A percentile compares a stretch with the other conserved stretches of the same genome.
Conservation (phyloP, 2,797 vertebrate species). For the Rhynchonycteris naso region DNA sequence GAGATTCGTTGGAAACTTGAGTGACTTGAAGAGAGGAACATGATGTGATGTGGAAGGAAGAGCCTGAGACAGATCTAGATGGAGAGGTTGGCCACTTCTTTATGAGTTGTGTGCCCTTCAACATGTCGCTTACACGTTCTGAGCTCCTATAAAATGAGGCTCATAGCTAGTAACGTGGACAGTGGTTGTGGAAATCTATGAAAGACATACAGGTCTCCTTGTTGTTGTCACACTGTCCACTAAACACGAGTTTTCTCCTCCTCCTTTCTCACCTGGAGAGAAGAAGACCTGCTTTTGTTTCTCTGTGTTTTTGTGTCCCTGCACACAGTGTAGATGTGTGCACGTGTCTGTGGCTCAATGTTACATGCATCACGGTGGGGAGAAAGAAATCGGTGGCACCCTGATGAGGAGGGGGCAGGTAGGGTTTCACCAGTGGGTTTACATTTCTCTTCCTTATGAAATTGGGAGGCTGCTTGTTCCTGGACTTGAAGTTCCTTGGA, state of each 20-base stretch:
- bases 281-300: neutral
- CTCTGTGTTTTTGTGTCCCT: neutral
- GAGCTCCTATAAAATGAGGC: neutral
- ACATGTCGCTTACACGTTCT: accelerated
- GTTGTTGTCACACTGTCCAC: accelerated
- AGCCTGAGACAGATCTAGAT: neutral
- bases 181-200: neutral
- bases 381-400: neutral
- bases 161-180: neutral
- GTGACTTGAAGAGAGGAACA: neutral
- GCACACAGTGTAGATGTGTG: neutral
- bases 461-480: neutral
- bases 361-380: neutral
- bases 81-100: neutral
- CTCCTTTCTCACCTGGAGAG: neutral
- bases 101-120: neutral
- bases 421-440: neutral
- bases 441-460: neutral
- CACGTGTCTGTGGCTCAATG: neutral
- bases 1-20: neutral
- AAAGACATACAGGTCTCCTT: neutral
- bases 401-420: neutral
- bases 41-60: neutral
- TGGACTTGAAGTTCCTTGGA: neutral
- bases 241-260: neutral